Evolutionary conservation across 2,797 vertebrate species (phyloP), one percentile per base, ranked within the genome.

Genomic region (Enteromius mattozi): DNA sequence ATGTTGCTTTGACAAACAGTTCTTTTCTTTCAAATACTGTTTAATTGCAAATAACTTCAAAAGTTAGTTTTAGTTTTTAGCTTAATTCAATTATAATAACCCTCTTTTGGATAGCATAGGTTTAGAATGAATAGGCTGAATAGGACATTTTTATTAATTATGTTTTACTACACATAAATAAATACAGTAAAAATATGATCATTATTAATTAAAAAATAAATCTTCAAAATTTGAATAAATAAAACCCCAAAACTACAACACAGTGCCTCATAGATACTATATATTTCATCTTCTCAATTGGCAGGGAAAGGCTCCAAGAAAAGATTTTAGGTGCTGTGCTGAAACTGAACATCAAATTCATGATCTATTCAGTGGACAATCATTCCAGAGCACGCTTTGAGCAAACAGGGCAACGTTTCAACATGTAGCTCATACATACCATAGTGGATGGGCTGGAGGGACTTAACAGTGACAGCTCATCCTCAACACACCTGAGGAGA

Each of bases 401-500:
- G 82, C 49, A 83, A 83, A 78, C 74, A 83, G 65, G 42, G 49
- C 51, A 89, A 88, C 85, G 88, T 85, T 91, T 87, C 88, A 86
- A 89, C 90, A 91, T 88, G 88, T 82, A 80, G 85, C 85, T 91
- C 75, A 86, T 90, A 90, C 91, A 93, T 91, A 90, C 85, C 89
- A 68, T 68, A 68, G 51, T 56, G 89, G 90, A 92, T 89, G 91
- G 92, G 92, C 81, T 88, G 84, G 80, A 85, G 68, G 84, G 88
- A 90, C 88, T 88, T 78, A 89, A 86, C 86, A 85, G 81, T 86
- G 87, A 37, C 63, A 83, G 72, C 72, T 54, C 47, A 56, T 83
- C 35, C 47, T 51, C 61, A 51, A 27, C 45, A 77, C 74, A 69
- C 78, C 74, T 17, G 5, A 45, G 24, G 33, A 68, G 47, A 78